Evolutionary conservation across 1,140 invertebrate genomes (phyloP).

Genomic region (Ericerus pela): DNA sequence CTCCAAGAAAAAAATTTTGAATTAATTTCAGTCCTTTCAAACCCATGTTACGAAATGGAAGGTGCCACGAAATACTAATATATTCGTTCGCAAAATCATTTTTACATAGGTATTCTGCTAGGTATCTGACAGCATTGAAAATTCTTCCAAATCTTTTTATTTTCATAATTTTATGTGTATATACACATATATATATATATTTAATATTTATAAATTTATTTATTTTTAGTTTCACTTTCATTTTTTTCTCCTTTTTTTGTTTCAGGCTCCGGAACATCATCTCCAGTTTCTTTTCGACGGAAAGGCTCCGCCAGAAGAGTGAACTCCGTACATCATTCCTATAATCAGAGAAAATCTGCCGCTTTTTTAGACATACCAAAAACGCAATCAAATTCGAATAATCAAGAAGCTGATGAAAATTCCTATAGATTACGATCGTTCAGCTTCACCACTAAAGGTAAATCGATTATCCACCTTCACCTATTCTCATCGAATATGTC

Average conservation of each 20-base stretch:
- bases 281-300: slow-evolving; percentile 16
- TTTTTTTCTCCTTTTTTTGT: neutral
- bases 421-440: slow-evolving; percentile 74
- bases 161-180: no score
- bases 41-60: no score
- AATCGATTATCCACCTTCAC: slow-evolving; percentile 24
- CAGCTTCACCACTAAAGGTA: slow-evolving; percentile 74
- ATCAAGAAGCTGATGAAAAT: slow-evolving; percentile 49
- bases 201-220: no score
- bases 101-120: no score
- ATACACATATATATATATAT: no score
- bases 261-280: neutral
- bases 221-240: neutral
- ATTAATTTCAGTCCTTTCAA: no score
- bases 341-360: slow-evolving; percentile 47
- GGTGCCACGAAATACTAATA: no score
- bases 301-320: slow-evolving; percentile 20
- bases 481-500: no score
- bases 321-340: slow-evolving; percentile 22
- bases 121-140: no score
- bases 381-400: slow-evolving; percentile 23
- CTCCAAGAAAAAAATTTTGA: no score
- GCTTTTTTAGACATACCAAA: slow-evolving; percentile 68
- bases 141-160: no score
- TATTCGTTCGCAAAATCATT: no score